Percentiles rank a stretch among this genome's conserved stretches.
Evolutionary conservation across 1,140 invertebrate genomes (phyloP).

Genomic region (Trichonephila clavata): DNA sequence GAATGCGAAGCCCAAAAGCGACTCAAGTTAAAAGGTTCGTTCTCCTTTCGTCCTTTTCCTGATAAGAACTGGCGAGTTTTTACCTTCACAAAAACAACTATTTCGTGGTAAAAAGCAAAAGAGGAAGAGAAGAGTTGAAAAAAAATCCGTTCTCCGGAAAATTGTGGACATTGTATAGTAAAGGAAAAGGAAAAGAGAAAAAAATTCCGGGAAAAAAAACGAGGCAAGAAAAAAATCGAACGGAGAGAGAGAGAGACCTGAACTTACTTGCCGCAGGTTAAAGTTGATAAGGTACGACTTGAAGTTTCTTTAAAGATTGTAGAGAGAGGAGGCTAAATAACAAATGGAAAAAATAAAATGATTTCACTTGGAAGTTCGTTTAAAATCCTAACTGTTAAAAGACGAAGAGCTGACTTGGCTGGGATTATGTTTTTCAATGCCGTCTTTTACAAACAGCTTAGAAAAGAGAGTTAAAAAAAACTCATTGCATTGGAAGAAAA

Average conservation of each 20-base stretch:
- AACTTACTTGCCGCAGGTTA: constrained; percentile 73
- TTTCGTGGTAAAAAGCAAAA: constrained; percentile 31
- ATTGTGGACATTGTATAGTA: constrained; percentile 70
- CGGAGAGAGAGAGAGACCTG: constrained; percentile 50
- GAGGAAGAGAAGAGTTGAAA: neutral
- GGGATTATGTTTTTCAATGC: constrained; percentile 64
- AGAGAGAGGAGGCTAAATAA: constrained; percentile 4
- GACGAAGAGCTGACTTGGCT: constrained; percentile 11
- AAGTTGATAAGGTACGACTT: constrained; percentile 68
- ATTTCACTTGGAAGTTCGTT: constrained; percentile 62
- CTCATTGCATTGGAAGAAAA: neutral
- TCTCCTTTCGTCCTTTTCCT: neutral
- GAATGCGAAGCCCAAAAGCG: constrained; percentile 59
- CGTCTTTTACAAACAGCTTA: constrained; percentile 47
- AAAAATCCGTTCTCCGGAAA: constrained; percentile 38
- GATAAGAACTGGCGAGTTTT: constrained; percentile 64
- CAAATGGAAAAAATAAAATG: constrained; percentile 21
- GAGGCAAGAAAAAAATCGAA: constrained; percentile 40
- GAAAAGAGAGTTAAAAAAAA: neutral
- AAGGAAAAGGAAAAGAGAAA: neutral
- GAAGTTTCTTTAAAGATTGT: constrained; percentile 69
- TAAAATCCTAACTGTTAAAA: constrained; percentile 66
- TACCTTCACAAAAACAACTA: constrained; percentile 74
- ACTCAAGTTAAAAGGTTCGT: constrained; percentile 73
- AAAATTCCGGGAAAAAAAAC: neutral